Base-by-base conservation (phyloP, 2,888 invertebrate genomes). In the Cremastobaeus sp. region DNA sequence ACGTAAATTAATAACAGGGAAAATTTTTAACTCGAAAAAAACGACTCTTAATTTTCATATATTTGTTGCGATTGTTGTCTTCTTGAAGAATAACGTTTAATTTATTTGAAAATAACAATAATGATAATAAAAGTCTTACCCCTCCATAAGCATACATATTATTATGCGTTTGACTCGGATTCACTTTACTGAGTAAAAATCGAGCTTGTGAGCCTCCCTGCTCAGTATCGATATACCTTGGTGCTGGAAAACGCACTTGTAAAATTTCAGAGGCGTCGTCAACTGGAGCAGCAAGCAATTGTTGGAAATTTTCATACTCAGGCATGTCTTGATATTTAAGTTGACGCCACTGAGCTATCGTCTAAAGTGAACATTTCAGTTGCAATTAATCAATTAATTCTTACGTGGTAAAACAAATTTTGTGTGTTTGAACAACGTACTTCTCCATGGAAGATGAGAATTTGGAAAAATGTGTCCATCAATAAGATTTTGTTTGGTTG, bases 391-490 rank as follows among this genome's bases (percentile, higher is more conserved):
- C 25, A 25, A 8, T 25, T 5, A 25, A 25, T 3, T 14, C 37
- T n/a, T n/a, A n/a, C n/a, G n/a, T n/a, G n/a, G n/a, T n/a, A n/a
- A n/a, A n/a, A n/a, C n/a, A n/a, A n/a, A n/a, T n/a, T n/a, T n/a
- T n/a, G n/a, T n/a, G n/a, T n/a, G n/a, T n/a, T n/a, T n/a, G n/a
- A n/a, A n/a, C n/a, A n/a, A n/a, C n/a, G n/a, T 86, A 96, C 96
- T 92, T 98, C 98, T 87, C 99, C 99, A 84, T 98, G 98, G 89
- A 98, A 99, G 84, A 99, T 99, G 62, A 99, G 92, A 84, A 99
- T 97, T 89, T 99, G 99, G 93, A 99, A 99, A 91, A 99, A 99
- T 0, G 99, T 99, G 89, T 99, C 99, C 98, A 99, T 98, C 57
- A 99, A 92, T 39, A 99, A 91, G 83, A 99, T 99, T 70, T 97